These are phyloP conservation scores for Callorhinus ursinus DNA, from an alignment of 2,113 vertebrate species.

Conservation along the genomic window DNA sequence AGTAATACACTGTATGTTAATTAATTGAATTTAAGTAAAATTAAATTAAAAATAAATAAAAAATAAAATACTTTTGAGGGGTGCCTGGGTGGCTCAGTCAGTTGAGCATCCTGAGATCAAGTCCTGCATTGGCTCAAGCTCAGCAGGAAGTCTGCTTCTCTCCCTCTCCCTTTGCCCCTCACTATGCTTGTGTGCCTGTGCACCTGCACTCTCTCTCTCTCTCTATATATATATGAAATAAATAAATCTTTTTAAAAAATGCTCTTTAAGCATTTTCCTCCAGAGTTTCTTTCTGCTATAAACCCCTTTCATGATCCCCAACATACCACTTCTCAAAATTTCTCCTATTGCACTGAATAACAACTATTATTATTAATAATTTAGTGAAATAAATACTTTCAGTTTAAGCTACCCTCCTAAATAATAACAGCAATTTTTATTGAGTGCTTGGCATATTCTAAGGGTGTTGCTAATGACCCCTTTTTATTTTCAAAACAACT, in stretches of 20 bases:
- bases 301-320: background rate
- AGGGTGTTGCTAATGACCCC: background rate
- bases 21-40: too few species aligned
- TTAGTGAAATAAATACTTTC: background rate
- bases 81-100: background rate
- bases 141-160: background rate
- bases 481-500: background rate
- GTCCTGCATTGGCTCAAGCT: background rate
- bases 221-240: background rate
- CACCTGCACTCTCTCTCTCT: background rate
- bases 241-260: background rate
- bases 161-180: background rate
- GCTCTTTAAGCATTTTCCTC: background rate
- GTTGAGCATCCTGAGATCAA: background rate
- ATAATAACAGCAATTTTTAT: background rate
- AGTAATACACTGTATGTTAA: too few species aligned
- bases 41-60: too few species aligned
- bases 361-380: background rate
- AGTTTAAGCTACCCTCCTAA: background rate
- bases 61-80: background rate
- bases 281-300: background rate
- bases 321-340: background rate
- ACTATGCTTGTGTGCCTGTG: background rate
- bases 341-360: background rate
- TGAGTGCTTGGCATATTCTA: background rate